Evolutionary conservation across 1,140 invertebrate genomes (phyloP).

Genomic region (Archegozetes longisetosus): DNA sequence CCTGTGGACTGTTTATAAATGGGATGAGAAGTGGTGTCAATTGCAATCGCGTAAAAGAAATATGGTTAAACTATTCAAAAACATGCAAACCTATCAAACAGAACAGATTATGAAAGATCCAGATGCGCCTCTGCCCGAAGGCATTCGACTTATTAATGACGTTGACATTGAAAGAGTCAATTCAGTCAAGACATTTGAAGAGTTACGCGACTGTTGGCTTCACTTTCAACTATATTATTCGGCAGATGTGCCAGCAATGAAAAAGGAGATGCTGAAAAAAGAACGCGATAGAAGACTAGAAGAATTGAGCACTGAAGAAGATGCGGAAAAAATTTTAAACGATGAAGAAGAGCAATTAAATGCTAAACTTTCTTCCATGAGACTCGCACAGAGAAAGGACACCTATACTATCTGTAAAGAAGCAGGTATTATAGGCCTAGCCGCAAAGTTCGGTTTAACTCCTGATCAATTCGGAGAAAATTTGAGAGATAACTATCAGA

Average conservation of each 20-base stretch:
- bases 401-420: slow-evolving; percentile 69
- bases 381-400: slow-evolving; percentile 49
- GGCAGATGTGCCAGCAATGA: slow-evolving; percentile 66
- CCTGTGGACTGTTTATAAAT: slow-evolving; percentile 92
- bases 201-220: slow-evolving; percentile 76
- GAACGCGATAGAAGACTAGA: slow-evolving; percentile 30
- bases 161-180: slow-evolving; percentile 24
- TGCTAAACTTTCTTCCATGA: slow-evolving; percentile 41
- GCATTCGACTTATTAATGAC: slow-evolving; percentile 38
- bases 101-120: slow-evolving; percentile 60
- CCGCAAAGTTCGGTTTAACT: slow-evolving; percentile 82
- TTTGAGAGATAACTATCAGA: slow-evolving; percentile 83
- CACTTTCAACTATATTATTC: slow-evolving; percentile 88
- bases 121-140: slow-evolving; percentile 64
- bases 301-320: slow-evolving; percentile 13
- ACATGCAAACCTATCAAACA: slow-evolving; percentile 79
- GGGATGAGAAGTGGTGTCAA: slow-evolving; percentile 93
- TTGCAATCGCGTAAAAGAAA: slow-evolving; percentile 70
- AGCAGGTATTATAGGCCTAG: slow-evolving; percentile 61
- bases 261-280: slow-evolving; percentile 44
- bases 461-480: slow-evolving; percentile 95
- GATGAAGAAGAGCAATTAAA: slow-evolving; percentile 34
- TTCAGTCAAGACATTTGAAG: slow-evolving; percentile 69
- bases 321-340: slow-evolving; percentile 19
- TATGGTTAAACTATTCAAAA: slow-evolving; percentile 61